Conservation (phyloP, 2,888 invertebrate species). For the Drosophila neonasuta region DNA sequence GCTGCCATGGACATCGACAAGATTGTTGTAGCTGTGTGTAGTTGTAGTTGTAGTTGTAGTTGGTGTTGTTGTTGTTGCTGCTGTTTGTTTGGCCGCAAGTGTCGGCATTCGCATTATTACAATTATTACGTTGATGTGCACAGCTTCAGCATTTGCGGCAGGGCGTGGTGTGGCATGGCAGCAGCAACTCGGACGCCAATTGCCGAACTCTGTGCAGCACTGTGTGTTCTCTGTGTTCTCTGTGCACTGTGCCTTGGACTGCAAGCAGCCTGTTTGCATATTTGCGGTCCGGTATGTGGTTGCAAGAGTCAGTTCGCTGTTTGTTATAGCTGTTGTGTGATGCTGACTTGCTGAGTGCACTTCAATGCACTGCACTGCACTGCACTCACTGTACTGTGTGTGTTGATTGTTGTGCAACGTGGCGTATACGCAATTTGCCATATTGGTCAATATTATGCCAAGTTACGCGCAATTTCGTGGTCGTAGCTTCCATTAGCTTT, state of each 20-base stretch:
- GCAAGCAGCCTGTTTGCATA: constrained; percentile 56
- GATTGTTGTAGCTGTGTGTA: constrained; percentile 4
- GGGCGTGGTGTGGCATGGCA: constrained; percentile 6
- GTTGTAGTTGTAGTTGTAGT: constrained; percentile 14
- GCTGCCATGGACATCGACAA: constrained; percentile 30
- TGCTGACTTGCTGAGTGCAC: constrained; percentile 32
- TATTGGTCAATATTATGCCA: constrained; percentile 74
- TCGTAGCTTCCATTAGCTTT: constrained; percentile 60
- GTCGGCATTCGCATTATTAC: constrained; percentile 74
- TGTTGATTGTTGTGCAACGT: constrained; percentile 51
- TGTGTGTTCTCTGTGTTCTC: not conserved
- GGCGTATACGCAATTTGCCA: constrained; percentile 70
- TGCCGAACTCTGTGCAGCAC: constrained; percentile 1
- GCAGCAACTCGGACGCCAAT: not conserved
- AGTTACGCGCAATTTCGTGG: constrained; percentile 75
- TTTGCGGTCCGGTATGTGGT: constrained; percentile 59
- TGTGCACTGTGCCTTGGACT: not conserved
- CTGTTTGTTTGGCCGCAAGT: constrained; percentile 62
- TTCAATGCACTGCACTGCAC: constrained; percentile 8
- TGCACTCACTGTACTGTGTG: not conserved
- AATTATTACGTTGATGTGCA: constrained; percentile 75
- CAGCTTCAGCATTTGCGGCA: constrained; percentile 49
- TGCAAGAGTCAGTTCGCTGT: constrained; percentile 48
- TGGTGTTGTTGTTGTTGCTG: constrained; percentile 10
- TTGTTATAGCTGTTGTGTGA: constrained; percentile 23